These are phyloP conservation scores for Mycetomoellerius zeteki DNA, from an alignment of 1,140 invertebrate genomes.

Conservation along the genomic window DNA sequence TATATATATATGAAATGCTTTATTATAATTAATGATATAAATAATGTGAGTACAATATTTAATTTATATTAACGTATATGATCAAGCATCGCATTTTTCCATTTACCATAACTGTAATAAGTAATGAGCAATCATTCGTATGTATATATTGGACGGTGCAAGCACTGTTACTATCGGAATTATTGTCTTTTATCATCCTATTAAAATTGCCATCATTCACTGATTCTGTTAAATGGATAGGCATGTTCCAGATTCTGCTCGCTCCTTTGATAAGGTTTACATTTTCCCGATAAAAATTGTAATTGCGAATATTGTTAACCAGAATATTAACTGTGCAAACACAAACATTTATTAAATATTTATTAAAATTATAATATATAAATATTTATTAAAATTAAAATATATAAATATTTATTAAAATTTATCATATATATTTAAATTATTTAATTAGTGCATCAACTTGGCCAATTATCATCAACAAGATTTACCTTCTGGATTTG, in stretches of 20 bases:
- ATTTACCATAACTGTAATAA: conserved; percentile 76
- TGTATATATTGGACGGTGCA: conserved; percentile 62
- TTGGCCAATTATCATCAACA: neutral
- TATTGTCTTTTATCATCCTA: conserved; percentile 18
- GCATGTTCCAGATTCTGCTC: conserved; percentile 75
- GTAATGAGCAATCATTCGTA: conserved; percentile 75
- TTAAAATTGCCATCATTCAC: conserved; percentile 65
- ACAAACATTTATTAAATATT: conserved; percentile 67
- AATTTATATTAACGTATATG: conserved; percentile 28
- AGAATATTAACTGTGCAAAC: conserved; percentile 79
- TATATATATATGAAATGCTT: neutral
- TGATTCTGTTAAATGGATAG: conserved; percentile 61
- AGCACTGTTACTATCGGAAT: neutral
- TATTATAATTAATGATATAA: neutral
- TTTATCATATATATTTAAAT: neutral
- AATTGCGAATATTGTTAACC: conserved; percentile 62
- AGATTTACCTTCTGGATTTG: conserved; percentile 78
- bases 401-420: conserved; percentile 25
- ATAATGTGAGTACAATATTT: conserved; percentile 40
- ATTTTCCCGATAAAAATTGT: conserved; percentile 74
- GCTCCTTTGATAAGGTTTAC: conserved; percentile 78
- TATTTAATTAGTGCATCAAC: neutral
- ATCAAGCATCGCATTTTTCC: conserved; percentile 55
- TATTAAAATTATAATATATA: too few species aligned
- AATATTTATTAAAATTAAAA: conserved; percentile 24